Base-by-base conservation (phyloP, 2,888 invertebrate species). In the Drosophila vallismaia region DNA sequence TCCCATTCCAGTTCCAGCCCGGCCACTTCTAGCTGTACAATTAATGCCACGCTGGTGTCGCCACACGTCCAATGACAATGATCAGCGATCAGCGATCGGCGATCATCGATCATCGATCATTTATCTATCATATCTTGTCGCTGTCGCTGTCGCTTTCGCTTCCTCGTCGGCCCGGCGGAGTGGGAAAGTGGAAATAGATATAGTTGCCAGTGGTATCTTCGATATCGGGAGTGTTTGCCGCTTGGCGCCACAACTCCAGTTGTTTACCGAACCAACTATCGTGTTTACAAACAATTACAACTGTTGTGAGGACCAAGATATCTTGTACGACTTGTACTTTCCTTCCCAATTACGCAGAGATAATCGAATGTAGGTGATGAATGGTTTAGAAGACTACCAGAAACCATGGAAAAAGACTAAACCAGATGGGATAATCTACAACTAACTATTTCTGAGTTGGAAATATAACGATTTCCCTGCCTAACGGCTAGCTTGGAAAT, bases 241-340 rank as follows among this genome's bases (percentile, higher is more conserved):
- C 86, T 77, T 71, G 89, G 89, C 89, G 89, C 89, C 89, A 84
- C 73, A 78, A 77, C 63, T 73, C 73, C 62, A 58, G 63, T 76
- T 85, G 79, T 85, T 86, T 86, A 74, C 64, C 77, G 45, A 64
- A 46, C 67, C 66, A 77, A 83, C 77, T 84, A 86, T 84, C 88
- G 80, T 70, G 69, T 83, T 84, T 79, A 84, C 84, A 84, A 88
- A 88, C 80, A 86, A 84, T 84, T 84, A 85, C 86, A 88, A 86
- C 84, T 73, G 75, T 88, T 87, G 80, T 85, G 76, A 71, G 62
- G 52, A 33, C 45, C 12, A 49, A 74, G 60, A 55, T 67, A 74
- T 66, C 74, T 50, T 48, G 19, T 31, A 44, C 33, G 8, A 28
- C 33, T 36, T 36, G 36, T 12, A 19, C 46, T 48, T 9, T 59